A percentile compares a stretch with the other conserved stretches of the same genome.
Evolutionary conservation across 53 echinoderm and acorn worm species (phyloP).

Genomic region (Hippasteria phrygiana): DNA sequence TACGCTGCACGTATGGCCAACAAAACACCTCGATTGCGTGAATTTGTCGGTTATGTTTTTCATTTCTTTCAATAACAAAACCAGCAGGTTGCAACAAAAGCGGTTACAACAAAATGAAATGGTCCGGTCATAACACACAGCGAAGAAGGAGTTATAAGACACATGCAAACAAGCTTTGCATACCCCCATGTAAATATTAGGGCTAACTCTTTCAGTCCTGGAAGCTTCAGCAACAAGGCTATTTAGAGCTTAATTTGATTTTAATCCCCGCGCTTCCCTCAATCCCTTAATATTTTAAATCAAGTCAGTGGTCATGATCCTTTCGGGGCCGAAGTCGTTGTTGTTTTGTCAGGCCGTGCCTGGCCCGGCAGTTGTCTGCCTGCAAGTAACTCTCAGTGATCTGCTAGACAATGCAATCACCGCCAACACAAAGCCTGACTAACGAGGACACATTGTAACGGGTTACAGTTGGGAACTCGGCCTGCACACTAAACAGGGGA

Average conservation of each 20-base stretch:
- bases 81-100: constrained; percentile 25
- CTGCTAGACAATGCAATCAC: not conserved
- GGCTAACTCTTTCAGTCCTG: not conserved
- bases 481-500: no score
- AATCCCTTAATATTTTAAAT: constrained; percentile 79
- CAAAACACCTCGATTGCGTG: constrained; percentile 31
- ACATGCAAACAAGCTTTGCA: constrained; percentile 50
- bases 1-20: constrained; percentile 21
- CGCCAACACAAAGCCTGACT: constrained; percentile 8
- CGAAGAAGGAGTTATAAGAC: constrained; percentile 3
- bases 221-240: constrained; percentile 27
- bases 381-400: not conserved
- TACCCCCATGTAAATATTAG: constrained; percentile 25
- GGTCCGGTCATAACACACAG: constrained; percentile 9
- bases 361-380: not conserved
- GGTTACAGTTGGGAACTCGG: not conserved
- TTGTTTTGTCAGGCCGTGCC: constrained; percentile 7
- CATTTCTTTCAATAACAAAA: not conserved
- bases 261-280: constrained; percentile 38
- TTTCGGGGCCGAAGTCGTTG: not conserved
- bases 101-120: not conserved
- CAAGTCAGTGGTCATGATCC: constrained; percentile 58
- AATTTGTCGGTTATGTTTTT: constrained; percentile 8
- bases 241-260: constrained; percentile 59
- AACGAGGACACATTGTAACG: constrained; percentile 16